phyloP scores from a whole-genome alignment of 2,113 vertebrate species.

The Capra hircus region DNA sequence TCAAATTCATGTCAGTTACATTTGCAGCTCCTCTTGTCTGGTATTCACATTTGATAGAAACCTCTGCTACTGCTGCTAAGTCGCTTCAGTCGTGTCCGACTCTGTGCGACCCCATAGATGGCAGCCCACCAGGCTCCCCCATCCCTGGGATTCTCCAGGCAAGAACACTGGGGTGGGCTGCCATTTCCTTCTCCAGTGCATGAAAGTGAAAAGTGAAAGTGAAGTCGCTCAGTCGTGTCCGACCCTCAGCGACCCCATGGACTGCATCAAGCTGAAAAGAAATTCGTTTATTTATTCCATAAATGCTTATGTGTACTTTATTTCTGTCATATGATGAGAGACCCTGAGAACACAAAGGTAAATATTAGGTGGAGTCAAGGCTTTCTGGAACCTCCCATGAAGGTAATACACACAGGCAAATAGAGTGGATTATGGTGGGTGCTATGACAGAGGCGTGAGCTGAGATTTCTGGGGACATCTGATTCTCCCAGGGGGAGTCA shows the following conservation, averaged over 20 bases:
- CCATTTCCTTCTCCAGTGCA: no score
- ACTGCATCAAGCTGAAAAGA: not conserved
- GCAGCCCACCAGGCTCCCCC: no score
- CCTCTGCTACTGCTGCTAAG: not conserved
- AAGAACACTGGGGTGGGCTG: no score
- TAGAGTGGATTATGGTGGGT: not conserved
- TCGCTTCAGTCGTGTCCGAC: no score
- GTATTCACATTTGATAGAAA: not conserved
- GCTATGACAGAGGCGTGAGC: not conserved
- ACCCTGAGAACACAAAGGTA: not conserved
- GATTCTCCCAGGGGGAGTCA: not conserved
- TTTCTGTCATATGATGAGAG: not conserved
- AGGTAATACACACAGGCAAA: not conserved
- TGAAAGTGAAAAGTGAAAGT: no score
- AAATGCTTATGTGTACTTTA: not conserved
- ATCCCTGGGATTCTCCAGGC: no score
- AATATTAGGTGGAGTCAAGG: not conserved
- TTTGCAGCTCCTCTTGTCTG: not conserved
- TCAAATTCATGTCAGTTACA: not conserved
- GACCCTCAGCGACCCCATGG: no score
- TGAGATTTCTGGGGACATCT: not conserved
- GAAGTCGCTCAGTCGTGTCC: no score
- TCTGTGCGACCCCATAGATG: no score
- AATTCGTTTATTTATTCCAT: not conserved
- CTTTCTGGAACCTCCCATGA: not conserved